These are phyloP conservation scores for Podarcis cretensis DNA, from an alignment of 2,113 vertebrate genomes.

Conservation along the genomic window DNA sequence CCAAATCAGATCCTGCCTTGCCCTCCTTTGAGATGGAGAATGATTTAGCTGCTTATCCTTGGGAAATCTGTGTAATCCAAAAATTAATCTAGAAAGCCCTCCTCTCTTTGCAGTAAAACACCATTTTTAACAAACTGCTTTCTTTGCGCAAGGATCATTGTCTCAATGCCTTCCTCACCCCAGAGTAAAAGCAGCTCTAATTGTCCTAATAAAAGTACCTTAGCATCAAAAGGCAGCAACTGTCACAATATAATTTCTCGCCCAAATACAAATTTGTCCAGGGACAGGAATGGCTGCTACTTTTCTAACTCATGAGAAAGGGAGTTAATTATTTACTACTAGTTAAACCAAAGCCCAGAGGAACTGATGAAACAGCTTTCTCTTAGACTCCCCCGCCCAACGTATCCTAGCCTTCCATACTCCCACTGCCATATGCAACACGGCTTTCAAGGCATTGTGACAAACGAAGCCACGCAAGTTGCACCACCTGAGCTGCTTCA, in stretches of 20 bases:
- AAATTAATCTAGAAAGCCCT: conserved; percentile 70
- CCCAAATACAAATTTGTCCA: conserved; percentile 62
- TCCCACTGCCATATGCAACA: conserved; percentile 36
- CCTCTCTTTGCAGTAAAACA: conserved; percentile 65
- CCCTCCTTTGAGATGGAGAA: conserved; percentile 61
- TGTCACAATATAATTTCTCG: conserved; percentile 70
- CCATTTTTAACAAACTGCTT: conserved; percentile 62
- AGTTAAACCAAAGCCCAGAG: conserved; percentile 48
- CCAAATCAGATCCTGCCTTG: conserved; percentile 59
- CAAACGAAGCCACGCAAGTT: conserved; percentile 56
- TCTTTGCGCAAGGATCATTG: conserved; percentile 44
- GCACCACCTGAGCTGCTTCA: conserved; percentile 63
- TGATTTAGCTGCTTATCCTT: conserved; percentile 69
- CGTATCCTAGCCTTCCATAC: conserved; percentile 55
- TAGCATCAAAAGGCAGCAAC: conserved; percentile 56
- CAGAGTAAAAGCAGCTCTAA: conserved; percentile 66
- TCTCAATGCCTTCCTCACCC: conserved; percentile 57
- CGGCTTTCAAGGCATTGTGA: conserved; percentile 67
- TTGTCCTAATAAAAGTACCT: conserved; percentile 70
- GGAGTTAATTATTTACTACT: conserved; percentile 56
- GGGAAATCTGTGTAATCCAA: conserved; percentile 66
- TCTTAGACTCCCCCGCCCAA: conserved; percentile 44
- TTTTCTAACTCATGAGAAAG: conserved; percentile 38
- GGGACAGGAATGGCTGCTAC: conserved; percentile 60
- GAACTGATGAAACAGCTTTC: conserved; percentile 51